These are phyloP conservation scores for Dicyrtomina minuta DNA, from an alignment of 2,888 invertebrate species.

Conservation along the genomic window DNA sequence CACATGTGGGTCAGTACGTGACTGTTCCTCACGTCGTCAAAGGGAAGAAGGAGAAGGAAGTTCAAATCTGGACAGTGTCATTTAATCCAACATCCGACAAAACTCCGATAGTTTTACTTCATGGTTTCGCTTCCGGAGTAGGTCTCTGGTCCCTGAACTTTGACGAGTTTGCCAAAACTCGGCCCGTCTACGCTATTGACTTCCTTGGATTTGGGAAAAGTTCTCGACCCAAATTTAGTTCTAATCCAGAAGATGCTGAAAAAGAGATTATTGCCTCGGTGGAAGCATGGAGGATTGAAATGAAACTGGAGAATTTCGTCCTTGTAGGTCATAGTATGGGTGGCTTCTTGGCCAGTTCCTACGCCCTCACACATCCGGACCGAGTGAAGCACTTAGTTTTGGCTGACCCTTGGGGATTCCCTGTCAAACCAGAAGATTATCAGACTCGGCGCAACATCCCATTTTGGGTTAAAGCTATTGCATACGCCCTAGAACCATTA, in stretches of 20 bases:
- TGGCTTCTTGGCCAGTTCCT: constrained; percentile 59
- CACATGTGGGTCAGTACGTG: constrained; percentile 72
- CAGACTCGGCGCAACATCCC: constrained; percentile 66
- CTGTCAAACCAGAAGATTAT: constrained; percentile 61
- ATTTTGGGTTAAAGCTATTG: constrained; percentile 72
- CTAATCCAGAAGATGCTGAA: constrained; percentile 59
- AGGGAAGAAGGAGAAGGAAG: constrained; percentile 56
- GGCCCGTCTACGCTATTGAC: constrained; percentile 91
- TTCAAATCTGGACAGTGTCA: constrained; percentile 71
- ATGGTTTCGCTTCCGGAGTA: constrained; percentile 91
- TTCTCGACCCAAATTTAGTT: constrained; percentile 60
- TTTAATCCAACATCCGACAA: constrained; percentile 64
- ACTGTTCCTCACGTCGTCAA: constrained; percentile 67
- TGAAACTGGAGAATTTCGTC: constrained; percentile 61
- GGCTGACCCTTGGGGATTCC: constrained; percentile 86
- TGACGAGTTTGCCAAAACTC: constrained; percentile 72
- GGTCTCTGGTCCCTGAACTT: constrained; percentile 93
- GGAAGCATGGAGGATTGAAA: constrained; percentile 61
- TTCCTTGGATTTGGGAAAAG: constrained; percentile 66
- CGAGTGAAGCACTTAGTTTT: constrained; percentile 86
- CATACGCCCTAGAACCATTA: constrained; percentile 69
- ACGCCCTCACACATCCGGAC: constrained; percentile 58
- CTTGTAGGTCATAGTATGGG: constrained; percentile 64
- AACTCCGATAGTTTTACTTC: constrained; percentile 84
- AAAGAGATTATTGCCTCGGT: constrained; percentile 61